Conservation (phyloP, 1,140 invertebrate genomes). For the Eubasilissa regina region DNA sequence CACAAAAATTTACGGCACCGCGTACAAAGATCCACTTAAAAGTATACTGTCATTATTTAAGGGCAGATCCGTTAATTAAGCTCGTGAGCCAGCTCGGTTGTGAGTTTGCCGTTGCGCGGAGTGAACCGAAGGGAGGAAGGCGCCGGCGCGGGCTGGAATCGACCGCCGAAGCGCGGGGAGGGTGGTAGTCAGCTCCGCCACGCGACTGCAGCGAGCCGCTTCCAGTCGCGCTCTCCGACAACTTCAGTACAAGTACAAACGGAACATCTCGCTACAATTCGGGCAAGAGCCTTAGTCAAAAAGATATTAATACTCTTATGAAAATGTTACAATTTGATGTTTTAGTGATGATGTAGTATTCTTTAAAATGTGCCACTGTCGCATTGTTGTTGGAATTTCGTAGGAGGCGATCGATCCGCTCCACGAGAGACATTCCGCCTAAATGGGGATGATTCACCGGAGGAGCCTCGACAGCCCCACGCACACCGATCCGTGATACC, state of each 20-base stretch:
- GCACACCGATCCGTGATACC: neutral
- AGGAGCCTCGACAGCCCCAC: neutral
- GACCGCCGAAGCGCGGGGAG: neutral
- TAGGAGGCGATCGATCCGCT: no score
- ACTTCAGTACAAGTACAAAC: no score
- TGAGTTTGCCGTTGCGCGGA: no score
- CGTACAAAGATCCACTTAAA: no score
- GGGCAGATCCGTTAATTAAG: no score
- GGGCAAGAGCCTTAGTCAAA: neutral
- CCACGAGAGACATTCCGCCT: neutral
- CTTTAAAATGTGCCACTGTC: neutral
- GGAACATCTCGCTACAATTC: neutral
- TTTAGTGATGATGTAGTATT: neutral
- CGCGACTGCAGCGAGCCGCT: neutral
- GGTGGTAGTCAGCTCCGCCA: neutral
- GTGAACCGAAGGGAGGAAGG: neutral
- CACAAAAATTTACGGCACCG: no score
- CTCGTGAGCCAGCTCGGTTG: no score
- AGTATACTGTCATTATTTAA: no score
- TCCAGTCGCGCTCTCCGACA: neutral
- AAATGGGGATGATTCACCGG: neutral
- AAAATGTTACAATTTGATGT: neutral
- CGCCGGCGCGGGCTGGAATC: neutral
- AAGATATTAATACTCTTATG: neutral
- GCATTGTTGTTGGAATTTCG: no score